A percentile compares a stretch with the other conserved stretches of the same genome.
phyloP scores from a whole-genome alignment of 2,113 vertebrate species.

The Zosterops lateralis region DNA sequence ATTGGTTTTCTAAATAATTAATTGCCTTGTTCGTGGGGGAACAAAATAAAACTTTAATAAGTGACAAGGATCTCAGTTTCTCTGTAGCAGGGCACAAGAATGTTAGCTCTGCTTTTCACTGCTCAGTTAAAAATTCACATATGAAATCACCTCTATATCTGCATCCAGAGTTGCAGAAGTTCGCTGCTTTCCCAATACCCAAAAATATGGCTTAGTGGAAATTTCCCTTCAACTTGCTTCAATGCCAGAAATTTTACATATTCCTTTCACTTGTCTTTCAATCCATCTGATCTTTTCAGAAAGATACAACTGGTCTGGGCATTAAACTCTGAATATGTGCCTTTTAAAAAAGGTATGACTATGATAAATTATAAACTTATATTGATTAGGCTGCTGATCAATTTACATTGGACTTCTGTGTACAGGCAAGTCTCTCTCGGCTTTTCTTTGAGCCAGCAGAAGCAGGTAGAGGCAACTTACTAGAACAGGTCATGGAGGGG shows the following conservation, averaged over 20 bases:
- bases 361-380: background rate
- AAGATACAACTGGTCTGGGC: background rate
- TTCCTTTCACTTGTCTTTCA: background rate
- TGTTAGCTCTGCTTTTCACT: background rate
- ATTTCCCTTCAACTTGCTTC: background rate
- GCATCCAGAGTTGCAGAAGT: background rate
- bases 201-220: background rate
- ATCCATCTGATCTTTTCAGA: background rate
- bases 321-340: fast-evolving
- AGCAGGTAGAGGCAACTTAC: background rate
- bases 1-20: constrained; percentile 73
- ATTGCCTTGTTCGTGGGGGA: constrained; percentile 66
- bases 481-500: background rate
- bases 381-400: background rate
- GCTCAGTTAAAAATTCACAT: background rate
- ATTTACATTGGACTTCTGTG: background rate
- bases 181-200: background rate
- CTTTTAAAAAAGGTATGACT: background rate
- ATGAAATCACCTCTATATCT: background rate
- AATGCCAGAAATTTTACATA: background rate
- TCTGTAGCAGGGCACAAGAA: background rate
- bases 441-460: background rate
- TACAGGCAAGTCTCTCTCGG: background rate
- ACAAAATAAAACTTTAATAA: constrained; percentile 62
- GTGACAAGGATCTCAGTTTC: constrained; percentile 39